phyloP scores from a whole-genome alignment of 2,113 vertebrate species.

The Aspiorhynchus laticeps region DNA sequence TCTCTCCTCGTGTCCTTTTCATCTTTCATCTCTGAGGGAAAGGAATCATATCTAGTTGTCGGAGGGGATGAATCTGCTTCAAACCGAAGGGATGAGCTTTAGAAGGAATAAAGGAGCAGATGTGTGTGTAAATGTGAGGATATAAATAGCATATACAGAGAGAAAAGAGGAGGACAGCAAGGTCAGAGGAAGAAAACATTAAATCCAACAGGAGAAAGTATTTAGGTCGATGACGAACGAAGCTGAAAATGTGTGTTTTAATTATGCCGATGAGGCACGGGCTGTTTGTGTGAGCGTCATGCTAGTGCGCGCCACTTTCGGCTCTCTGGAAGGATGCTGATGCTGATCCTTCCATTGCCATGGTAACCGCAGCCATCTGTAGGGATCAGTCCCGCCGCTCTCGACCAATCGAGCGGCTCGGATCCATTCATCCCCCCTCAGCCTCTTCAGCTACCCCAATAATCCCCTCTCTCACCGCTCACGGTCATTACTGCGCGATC shows the following conservation, averaged over 20 bases:
- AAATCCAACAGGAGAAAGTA: neutral
- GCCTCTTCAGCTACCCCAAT: constrained; percentile 48
- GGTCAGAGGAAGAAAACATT: neutral
- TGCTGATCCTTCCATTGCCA: constrained; percentile 68
- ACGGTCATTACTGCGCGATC: constrained; percentile 48
- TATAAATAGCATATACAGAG: neutral
- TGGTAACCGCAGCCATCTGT: constrained; percentile 72
- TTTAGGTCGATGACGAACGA: neutral
- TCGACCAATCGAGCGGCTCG: constrained; percentile 62
- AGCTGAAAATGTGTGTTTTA: neutral
- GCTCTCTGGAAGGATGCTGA: constrained; percentile 52
- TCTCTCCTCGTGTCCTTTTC: neutral
- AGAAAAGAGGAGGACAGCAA: neutral
- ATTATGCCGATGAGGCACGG: constrained; percentile 33
- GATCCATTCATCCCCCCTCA: constrained; percentile 44
- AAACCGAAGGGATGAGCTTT: neutral
- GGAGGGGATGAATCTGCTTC: neutral
- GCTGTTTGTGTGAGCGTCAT: neutral
- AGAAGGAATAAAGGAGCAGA: neutral
- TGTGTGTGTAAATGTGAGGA: neutral
- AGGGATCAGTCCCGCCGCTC: constrained; percentile 67
- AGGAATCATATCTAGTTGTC: constrained; percentile 2
- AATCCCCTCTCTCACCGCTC: constrained; percentile 62
- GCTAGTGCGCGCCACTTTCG: neutral
- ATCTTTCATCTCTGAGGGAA: constrained; percentile 1